Evolutionary conservation across 2,888 invertebrate genomes (phyloP).

Genomic region (Bombylius major): DNA sequence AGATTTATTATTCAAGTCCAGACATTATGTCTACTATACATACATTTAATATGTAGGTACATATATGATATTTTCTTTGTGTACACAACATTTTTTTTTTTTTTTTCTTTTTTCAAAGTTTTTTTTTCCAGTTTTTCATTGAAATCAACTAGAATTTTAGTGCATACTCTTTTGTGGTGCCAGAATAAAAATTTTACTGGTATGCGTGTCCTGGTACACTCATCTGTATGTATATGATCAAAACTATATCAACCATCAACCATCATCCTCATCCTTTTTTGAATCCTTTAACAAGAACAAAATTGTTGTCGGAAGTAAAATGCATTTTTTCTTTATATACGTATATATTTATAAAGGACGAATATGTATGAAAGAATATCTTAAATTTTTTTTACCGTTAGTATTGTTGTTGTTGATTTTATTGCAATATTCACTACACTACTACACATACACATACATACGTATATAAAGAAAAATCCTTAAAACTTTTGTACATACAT

Average conservation of each 20-base stretch:
- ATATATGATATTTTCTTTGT: neutral
- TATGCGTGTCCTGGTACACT: neutral
- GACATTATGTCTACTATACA: conserved; percentile 32
- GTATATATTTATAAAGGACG: too few relatives aligned
- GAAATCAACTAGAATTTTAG: too few relatives aligned
- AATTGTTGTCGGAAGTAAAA: neutral
- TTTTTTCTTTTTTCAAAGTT: too few relatives aligned
- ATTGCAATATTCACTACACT: too few relatives aligned
- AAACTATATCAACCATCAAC: too few relatives aligned
- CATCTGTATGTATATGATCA: neutral
- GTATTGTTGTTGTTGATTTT: too few relatives aligned
- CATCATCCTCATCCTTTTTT: too few relatives aligned
- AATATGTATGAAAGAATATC: neutral
- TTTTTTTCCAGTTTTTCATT: too few relatives aligned
- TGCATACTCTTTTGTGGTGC: neutral
- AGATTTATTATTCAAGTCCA: conserved; percentile 31
- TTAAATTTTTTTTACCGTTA: neutral
- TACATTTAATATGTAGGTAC: conserved; percentile 17
- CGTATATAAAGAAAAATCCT: too few relatives aligned
- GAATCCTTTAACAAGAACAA: too few relatives aligned
- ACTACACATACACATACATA: neutral
- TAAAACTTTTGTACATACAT: too few relatives aligned
- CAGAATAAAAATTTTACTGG: neutral
- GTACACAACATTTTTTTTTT: too few relatives aligned
- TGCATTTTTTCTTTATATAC: neutral